Evolutionary conservation across 2,113 vertebrate genomes (phyloP).

Genomic region (Bufo gargarizans): DNA sequence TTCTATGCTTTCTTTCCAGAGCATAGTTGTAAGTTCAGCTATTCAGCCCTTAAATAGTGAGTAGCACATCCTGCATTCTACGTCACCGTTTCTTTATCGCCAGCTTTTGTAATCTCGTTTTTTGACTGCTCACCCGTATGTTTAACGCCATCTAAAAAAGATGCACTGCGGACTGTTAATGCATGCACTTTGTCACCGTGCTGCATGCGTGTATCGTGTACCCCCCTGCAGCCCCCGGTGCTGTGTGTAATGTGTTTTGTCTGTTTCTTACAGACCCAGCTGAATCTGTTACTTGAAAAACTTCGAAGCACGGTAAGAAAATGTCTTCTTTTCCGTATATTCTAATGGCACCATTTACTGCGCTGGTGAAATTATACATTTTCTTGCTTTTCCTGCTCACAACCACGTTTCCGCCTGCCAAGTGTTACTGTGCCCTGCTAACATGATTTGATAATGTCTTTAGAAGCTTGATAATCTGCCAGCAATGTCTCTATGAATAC

Average conservation of each 20-base stretch:
- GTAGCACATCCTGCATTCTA: conserved; percentile 36
- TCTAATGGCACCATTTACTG: neutral
- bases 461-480: conserved; percentile 36
- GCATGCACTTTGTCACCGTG: conserved; percentile 73
- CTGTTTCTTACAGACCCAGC: conserved; percentile 83
- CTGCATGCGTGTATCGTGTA: conserved; percentile 67
- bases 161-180: conserved; percentile 70
- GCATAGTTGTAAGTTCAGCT: conserved; percentile 47
- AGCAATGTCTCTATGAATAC: conserved; percentile 40
- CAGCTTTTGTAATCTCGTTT: conserved; percentile 22
- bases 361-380: neutral
- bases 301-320: conserved; percentile 93
- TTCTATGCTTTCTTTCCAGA: conserved; percentile 53
- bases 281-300: conserved; percentile 95
- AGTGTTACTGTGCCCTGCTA: neutral
- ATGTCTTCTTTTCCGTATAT: neutral
- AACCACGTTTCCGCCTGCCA: conserved; percentile 9
- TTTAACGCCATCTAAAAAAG: conserved; percentile 65
- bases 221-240: conserved; percentile 22
- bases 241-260: conserved; percentile 59
- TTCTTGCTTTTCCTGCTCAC: neutral
- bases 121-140: conserved; percentile 34
- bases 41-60: conserved; percentile 54
- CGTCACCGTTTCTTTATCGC: conserved; percentile 25
- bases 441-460: conserved; percentile 33